Evolutionary conservation across 2,113 vertebrate genomes (phyloP).

Genomic region (Ptilorrhoa leucosticta): DNA sequence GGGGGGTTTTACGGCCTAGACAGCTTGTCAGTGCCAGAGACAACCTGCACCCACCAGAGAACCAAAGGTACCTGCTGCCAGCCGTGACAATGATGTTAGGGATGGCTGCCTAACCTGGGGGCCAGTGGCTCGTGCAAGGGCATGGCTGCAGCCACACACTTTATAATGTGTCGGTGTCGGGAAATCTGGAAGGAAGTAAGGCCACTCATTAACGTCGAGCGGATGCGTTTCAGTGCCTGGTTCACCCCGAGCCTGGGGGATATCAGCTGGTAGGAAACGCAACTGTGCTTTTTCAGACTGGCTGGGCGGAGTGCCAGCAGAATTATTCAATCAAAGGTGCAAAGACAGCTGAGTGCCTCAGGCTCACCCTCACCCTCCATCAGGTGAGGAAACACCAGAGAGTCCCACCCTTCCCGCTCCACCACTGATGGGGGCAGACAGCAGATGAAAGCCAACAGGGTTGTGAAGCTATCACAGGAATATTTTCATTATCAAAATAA

Average conservation of each 20-base stretch:
- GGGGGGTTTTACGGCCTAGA: neutral
- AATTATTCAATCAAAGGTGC: neutral
- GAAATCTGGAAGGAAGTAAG: neutral
- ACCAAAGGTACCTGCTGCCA: neutral
- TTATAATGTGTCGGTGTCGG: rapidly evolving
- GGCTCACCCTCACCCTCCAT: neutral
- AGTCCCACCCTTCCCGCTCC: neutral
- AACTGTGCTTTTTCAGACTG: too few species aligned
- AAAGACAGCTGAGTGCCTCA: neutral
- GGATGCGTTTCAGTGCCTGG: neutral
- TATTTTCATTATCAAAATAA: neutral
- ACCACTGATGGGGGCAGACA: neutral
- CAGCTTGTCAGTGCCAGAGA: neutral
- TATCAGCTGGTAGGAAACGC: neutral
- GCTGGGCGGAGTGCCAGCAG: neutral
- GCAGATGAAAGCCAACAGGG: neutral
- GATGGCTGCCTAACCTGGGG: neutral
- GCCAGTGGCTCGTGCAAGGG: neutral
- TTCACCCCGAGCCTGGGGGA: neutral
- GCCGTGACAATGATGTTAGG: neutral
- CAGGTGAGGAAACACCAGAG: neutral
- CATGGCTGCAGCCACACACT: neutral
- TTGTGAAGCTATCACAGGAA: neutral
- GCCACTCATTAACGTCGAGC: neutral
- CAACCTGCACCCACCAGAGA: neutral